Base-by-base conservation (phyloP, 2,113 vertebrate species). In the Macaca nemestrina region DNA sequence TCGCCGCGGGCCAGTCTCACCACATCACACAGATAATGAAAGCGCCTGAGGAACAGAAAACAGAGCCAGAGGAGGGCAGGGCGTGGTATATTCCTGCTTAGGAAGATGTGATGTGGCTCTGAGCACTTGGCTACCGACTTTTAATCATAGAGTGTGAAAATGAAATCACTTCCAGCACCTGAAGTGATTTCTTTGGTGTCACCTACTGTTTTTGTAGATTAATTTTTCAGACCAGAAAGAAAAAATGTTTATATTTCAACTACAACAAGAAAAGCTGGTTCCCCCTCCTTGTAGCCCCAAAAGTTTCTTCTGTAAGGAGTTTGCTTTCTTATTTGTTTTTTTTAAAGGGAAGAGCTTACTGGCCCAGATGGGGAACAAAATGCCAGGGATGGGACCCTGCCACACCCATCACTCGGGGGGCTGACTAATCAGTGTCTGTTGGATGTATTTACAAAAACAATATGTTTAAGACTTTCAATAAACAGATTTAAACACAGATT, bases 401-500 rank as follows among this genome's bases (percentile, higher is more conserved):
- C 81, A 16, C 35, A 43, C 57, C 79, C 59, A 3, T 45, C 68
- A 0, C 68, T 38, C 0, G 11, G 57, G 38, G 25, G 25, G 45
- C n/a, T 43, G 30, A 25, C 23, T 14, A 32, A 23, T 68, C 52
- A 27, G 61, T 6, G 22, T 76, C 91, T 93, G 64, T 30, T 35
- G 40, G 50, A 38, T 73, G 7, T 78, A 93, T 90, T 97, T 90
- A 93, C 89, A 68, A 94, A 96, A 97, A 92, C 86, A 87, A 48
- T 72, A 40, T 68, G 59, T 83, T 97, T 85, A 73, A 95, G 94
- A 70, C 64, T 94, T 93, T 90, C 86, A 88, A 88, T 90, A 82
- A 94, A 79, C 95, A 97, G 67, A 96, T 67, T 43, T 87, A 87
- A 88, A 76, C 88, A 45, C 95, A 95, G 86, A 94, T 90, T 64